Base-by-base conservation (phyloP, 2,888 invertebrate species). In the Cantharis flavilabris region DNA sequence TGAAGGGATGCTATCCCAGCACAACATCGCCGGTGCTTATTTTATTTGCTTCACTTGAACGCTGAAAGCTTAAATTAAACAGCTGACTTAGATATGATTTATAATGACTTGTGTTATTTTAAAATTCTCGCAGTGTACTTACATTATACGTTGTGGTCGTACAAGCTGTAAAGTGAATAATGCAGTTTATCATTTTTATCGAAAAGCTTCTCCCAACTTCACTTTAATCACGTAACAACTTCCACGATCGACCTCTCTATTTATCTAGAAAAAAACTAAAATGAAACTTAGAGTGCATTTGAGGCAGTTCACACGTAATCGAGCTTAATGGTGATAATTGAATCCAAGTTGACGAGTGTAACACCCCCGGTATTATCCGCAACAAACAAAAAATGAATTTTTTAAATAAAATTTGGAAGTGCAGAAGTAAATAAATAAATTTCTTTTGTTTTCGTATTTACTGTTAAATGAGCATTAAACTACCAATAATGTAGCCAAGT, bases 1-100 rank as follows among this genome's bases (percentile, higher is more conserved):
- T 85, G 86, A 85, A 83, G 85, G 83, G 83, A 83, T 83, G 84
- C 84, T 85, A 86, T 86, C 85, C 82, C 76, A 82, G 81, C 83
- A 81, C 80, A 79, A 84, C 83, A 85, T 85, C 85, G 84, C 79
- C 81, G 80, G 79, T 72, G 78, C 33, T 33, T 33, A 33, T 77
- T 77, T 83, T 81, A 81, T 81, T 80, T 81, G 84, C 83, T 80
- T 83, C 84, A 84, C 85, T 84, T 84, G 82, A 83, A 83, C 81
- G 84, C 78, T 85, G 84, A 86, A 85, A 85, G 84, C 84, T 83
- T 82, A 76, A 83, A 81, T 80, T 82, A 81, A 83, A 83, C 86
- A 86, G 86, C 86, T 86, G 86, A 86, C 85, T 83, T 82, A 82
- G 84, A 85, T 85, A 86, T 86, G 85, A 86, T 86, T 85, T 86